These are phyloP conservation scores for Melanotaenia nigrans DNA, from an alignment of 2,797 vertebrate species.

Conservation along the genomic window DNA sequence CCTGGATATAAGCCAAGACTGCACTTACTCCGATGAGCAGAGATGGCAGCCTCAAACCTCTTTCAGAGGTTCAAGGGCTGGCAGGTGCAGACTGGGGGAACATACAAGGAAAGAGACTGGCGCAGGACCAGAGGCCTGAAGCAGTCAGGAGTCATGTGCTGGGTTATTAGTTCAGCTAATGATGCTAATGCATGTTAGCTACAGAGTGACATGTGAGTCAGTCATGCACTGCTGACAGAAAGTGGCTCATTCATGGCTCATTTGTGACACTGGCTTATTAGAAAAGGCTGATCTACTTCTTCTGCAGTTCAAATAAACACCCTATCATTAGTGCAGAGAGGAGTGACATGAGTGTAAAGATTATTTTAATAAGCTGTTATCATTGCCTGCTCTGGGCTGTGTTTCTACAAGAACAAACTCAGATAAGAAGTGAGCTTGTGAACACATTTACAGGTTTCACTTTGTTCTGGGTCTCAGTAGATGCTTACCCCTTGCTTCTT, in stretches of 20 bases:
- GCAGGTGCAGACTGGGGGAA: slow-evolving; percentile 18
- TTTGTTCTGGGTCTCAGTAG: slow-evolving; percentile 21
- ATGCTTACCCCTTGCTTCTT: slow-evolving; percentile 92
- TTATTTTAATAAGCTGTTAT: slow-evolving; percentile 33
- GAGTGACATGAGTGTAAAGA: slow-evolving; percentile 9
- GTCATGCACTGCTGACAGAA: slow-evolving; percentile 56
- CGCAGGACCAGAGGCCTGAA: slow-evolving; percentile 34
- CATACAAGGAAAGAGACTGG: slow-evolving; percentile 26
- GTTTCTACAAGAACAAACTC: slow-evolving; percentile 19
- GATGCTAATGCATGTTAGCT: slow-evolving; percentile 54
- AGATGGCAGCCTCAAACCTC: slow-evolving; percentile 49
- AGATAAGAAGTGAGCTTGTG: slow-evolving; percentile 22
- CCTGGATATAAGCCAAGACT: slow-evolving; percentile 69
- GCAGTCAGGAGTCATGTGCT: slow-evolving; percentile 59
- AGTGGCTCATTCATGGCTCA: slow-evolving; percentile 43
- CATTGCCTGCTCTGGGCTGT: slow-evolving; percentile 3
- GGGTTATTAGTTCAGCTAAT: slow-evolving; percentile 54
- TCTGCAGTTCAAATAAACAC: background rate
- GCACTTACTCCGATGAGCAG: slow-evolving; percentile 76
- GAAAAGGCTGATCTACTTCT: slow-evolving; percentile 34
- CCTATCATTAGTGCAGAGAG: slow-evolving; percentile 11
- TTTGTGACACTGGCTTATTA: slow-evolving; percentile 45
- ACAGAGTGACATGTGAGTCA: slow-evolving; percentile 33
- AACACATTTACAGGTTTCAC: slow-evolving; percentile 10
- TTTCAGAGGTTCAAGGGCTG: slow-evolving; percentile 40